These are phyloP conservation scores for Montipora sp. DNA, from an alignment of 64 coral and sea anemone genomes.

Conservation along the genomic window DNA sequence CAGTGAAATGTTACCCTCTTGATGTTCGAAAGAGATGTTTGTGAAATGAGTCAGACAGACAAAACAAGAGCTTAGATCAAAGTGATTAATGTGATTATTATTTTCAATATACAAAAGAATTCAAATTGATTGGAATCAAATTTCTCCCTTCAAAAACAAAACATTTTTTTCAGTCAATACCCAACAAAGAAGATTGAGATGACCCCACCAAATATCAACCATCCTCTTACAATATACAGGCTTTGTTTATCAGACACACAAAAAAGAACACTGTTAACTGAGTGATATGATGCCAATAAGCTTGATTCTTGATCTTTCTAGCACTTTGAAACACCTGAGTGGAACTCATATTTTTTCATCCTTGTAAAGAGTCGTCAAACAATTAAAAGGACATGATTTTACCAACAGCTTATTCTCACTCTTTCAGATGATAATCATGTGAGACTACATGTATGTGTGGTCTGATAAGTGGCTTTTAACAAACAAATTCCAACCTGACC, in stretches of 20 bases:
- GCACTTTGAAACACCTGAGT: too few species aligned
- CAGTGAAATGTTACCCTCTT: not conserved
- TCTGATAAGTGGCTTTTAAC: too few species aligned
- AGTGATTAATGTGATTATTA: not conserved
- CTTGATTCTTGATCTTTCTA: too few species aligned
- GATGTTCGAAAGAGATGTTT: constrained; percentile 11
- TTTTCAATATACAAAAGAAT: not conserved
- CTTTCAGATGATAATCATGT: too few species aligned
- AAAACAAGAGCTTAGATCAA: not conserved
- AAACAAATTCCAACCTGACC: too few species aligned
- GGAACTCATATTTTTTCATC: too few species aligned
- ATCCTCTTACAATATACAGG: not conserved
- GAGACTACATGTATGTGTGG: too few species aligned
- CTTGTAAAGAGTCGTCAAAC: too few species aligned
- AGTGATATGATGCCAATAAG: not conserved
- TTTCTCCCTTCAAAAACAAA: not conserved
- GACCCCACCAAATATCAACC: not conserved
- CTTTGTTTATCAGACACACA: not conserved
- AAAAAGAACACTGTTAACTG: not conserved
- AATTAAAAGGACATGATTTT: not conserved
- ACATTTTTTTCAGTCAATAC: not conserved
- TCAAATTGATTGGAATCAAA: not conserved
- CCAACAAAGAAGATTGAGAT: too few species aligned
- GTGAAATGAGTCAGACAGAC: not conserved
- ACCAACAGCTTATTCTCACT: not conserved